Base-by-base conservation (phyloP, 2,888 invertebrate species). In the Stegana nigrithorax region DNA sequence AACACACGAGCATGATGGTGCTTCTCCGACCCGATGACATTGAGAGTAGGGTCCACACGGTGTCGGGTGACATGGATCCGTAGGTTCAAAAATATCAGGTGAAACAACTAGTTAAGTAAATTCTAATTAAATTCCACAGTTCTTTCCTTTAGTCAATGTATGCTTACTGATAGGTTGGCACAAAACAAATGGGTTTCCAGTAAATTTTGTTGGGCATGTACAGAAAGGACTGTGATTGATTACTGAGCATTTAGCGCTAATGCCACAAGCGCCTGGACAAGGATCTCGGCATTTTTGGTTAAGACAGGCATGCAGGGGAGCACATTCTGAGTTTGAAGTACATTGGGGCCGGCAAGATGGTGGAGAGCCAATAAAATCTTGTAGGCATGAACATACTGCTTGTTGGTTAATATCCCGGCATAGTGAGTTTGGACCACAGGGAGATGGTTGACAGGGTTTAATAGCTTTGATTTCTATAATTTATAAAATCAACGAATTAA, bases 221-320 rank as follows among this genome's bases (percentile, higher is more conserved):
- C 93, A 93, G 81, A 92, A 92, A 4, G 93, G 93, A 84, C 91
- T 93, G 76, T 94, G 92, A 82, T 92, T 92, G 55, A 93, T 90
- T 26, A 94, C 92, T 85, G 91, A 89, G 80, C 94, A 94, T 69
- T 88, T 87, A 2, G 94, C 92, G 68, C 87, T 87, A 26, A 92
- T 87, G 21, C 94, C 94, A 80, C 94, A 94, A n/a, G 92, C 89
- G 73, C 93, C 93, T 60, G 89, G 89, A 78, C 94, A 94, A n/a
- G 94, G 94, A 82, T 94, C 90, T 27, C 90, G 87, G 81, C 95
- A 95, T 86, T 92, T 92, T 81, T 91, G 91, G 80, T 93, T 93
- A 59, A 89, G 89, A 76, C 93, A 94, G 4, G 93, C 91, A 85
- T 91, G 89, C 70, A 89, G 91, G 50, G 90, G 89, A 4, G 89